Evolutionary conservation across 2,797 vertebrate species (phyloP), one percentile per base, ranked within the genome.

Genomic region (Enteromius viviparus): DNA sequence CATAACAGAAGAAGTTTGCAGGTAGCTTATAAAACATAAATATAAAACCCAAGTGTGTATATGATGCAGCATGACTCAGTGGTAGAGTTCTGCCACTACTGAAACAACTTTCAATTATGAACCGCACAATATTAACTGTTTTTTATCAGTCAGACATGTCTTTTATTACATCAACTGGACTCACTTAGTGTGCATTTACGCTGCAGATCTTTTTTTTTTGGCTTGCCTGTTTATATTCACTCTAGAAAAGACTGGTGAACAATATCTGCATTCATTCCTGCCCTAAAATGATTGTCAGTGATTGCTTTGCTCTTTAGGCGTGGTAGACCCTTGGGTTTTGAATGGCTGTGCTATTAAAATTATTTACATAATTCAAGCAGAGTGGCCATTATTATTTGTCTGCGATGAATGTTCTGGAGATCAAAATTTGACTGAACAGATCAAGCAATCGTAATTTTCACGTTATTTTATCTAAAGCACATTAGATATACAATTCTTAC

Each of bases 1-100:
- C 26, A 29, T 64, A 62, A 26, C 11, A 78, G 60, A 15, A 78
- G 9, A 65, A 42, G 19, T 32, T 78, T 78, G 40, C 40, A 49
- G 17, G 26, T 34, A 65, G 26, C 26, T 65, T 78, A 45, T 47
- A 62, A 47, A 77, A 47, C 37, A 64, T 29, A 7, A 15, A n/a
- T n/a, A 23, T 58, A 58, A 58, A 75, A 40, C 11, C 2, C 23
- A 17, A 58, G 55, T 14, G 6, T 40, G 4, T n/a, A 40, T 2
- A 76, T 60, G 34, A 60, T 2, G 3, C 5, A 76, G n/a, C 3
- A 23, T 26, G 74, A 76, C 17, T 76, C 4, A 60, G 14, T 40
- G 14, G 32, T 58, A 76, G 34, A 76, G 14, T 14, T 60, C 53
- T 40, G 12, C 51, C n/a, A 76, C 32, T 76, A 12, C 21, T 40